Base-by-base conservation (phyloP, 1,140 invertebrate genomes). In the Drosophila truncata region DNA sequence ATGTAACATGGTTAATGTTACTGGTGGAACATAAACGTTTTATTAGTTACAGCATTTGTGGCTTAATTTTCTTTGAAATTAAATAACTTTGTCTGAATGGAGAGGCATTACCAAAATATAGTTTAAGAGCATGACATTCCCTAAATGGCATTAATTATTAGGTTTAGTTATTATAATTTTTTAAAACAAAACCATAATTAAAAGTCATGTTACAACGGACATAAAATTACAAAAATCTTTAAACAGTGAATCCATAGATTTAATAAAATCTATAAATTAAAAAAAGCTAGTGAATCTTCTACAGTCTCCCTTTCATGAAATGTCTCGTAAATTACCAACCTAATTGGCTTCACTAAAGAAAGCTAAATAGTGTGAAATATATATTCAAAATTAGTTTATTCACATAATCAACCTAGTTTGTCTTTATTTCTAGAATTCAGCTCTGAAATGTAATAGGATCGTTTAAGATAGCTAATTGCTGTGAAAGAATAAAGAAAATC, bases 381-480 rank as follows among this genome's bases (percentile, higher is more conserved):
- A 31, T n/a, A 25, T 16, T 4, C 33, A n/a, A 31, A 25, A 65
- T 33, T 49, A 20, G 25, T 16, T 23, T 60, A 6, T 4, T 37
- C 29, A 35, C 35, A 33, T 5, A 44, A 0, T 2, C n/a, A 20
- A 35, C 8, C 14, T 18, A 27, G 18, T 18, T 46, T 10, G 39
- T 41, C 18, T 29, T 14, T 31, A 64, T 47, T 27, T 18, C 58
- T 20, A 37, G 29, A 59, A 42, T 39, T 50, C n/a, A 63, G 27
- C 42, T 42, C 65, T 13, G 14, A 49, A 41, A 35, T 27, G 42
- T 59, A 59, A 71, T 72, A 4, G 27, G 11, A 49, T 59, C 66
- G 44, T 14, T 50, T 72, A 42, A 71, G 69, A 72, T 72, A 71
- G 27, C 66, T 49, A 71, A 72, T 71, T 72, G 42, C 65, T 49